Base-by-base conservation (phyloP, 1,140 invertebrate species). In the Saccostrea cuccullata region DNA sequence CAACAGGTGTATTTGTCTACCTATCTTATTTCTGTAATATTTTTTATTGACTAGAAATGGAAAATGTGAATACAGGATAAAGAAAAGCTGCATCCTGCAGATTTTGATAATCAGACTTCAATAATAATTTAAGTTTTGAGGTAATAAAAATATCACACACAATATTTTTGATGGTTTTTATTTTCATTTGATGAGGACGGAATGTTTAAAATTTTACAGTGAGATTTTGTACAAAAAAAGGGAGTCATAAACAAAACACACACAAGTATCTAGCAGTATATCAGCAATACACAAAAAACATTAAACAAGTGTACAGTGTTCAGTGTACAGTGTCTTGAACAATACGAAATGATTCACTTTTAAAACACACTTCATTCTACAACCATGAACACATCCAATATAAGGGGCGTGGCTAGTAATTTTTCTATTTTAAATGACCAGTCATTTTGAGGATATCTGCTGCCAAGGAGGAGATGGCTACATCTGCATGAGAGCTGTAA, bases 401-500 rank as follows among this genome's bases (percentile, higher is more conserved):
- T 30, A 30, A 30, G 15, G 26, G 70, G 26, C 12, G 15, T 40
- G 70, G 30, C 23, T 73, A 13, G 26, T 26, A 30, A 3, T 36
- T 30, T 6, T 15, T 13, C 60, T 58, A 92, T 73, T 87, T 90
- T 3, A 93, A 87, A 82, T 93, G 90, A 36, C 92, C 93, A 60
- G 92, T 93, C 84, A 92, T 90, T 90, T 93, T 94, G 55, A 95
- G 91, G 84, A 95, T 94, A 89, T 95, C 94, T 83, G 91, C 92
- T 60, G 94, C 94, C 11, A 95, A 82, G n/a, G 92, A 93, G 60
- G 94, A 92, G 26, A 95, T 73, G 11, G 92, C 93, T 47, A 94
- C 92, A 90, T 95, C 94, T 40, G 94, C 94, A 92, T 94, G 93
- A 20, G 94, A 94, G 91, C 94, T 95, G 91, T 87, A 92, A 93